These are phyloP conservation scores for Labeo rohita DNA, from an alignment of 2,113 vertebrate species.

Conservation along the genomic window DNA sequence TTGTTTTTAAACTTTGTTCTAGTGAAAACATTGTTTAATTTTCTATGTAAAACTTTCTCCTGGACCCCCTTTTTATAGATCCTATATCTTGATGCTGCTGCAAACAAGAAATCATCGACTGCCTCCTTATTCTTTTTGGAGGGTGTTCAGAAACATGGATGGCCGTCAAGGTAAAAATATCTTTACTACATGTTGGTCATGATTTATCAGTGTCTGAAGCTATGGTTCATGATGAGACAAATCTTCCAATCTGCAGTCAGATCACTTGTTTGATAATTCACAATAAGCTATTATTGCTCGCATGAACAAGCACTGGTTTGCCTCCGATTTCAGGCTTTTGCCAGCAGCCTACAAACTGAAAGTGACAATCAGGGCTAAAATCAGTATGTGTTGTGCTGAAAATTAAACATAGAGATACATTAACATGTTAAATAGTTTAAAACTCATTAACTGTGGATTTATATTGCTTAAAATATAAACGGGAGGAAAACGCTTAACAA, in stretches of 20 bases:
- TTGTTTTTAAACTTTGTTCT: background rate
- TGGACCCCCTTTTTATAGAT: conserved; percentile 13
- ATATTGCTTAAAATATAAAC: too few species aligned
- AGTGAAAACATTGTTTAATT: too few species aligned
- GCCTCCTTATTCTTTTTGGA: conserved; percentile 38
- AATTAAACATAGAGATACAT: too few species aligned
- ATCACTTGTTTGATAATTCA: background rate
- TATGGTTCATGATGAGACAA: background rate
- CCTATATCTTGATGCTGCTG: conserved; percentile 36
- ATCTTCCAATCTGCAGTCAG: background rate
- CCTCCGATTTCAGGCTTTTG: background rate
- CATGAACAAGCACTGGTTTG: background rate
- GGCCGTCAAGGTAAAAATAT: conserved; percentile 27
- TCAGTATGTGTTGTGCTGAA: too few species aligned
- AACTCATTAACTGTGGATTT: too few species aligned
- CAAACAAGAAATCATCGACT: conserved; percentile 40
- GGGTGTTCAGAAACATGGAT: conserved; percentile 32
- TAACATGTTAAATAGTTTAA: too few species aligned
- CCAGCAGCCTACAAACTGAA: too few species aligned
- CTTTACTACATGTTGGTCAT: background rate
- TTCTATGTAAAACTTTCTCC: background rate
- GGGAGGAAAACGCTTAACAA: too few species aligned
- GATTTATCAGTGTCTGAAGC: background rate
- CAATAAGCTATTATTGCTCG: background rate
- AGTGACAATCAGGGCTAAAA: too few species aligned